Conservation (phyloP, 92 coral and sea anemone species). For the Virgularia gustaviana region DNA sequence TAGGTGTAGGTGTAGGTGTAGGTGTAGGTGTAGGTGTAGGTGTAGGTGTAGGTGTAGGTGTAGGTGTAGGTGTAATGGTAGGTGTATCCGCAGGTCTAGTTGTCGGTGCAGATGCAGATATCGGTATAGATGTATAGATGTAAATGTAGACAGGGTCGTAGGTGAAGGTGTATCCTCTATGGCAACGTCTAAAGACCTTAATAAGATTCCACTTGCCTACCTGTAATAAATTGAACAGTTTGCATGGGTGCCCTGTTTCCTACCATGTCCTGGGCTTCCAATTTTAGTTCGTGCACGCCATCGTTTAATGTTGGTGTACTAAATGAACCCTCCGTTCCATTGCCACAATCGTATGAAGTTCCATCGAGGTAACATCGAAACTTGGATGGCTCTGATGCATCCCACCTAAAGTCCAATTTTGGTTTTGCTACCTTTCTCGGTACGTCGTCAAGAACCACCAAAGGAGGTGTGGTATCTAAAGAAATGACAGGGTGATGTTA, state of each 20-base stretch:
- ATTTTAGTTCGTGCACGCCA: constrained; percentile 30
- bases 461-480: constrained; percentile 17
- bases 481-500: no score
- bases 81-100: neutral
- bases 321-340: constrained; percentile 24
- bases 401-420: constrained; percentile 8
- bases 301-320: constrained; percentile 21
- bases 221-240: constrained; percentile 9
- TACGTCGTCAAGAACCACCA: neutral
- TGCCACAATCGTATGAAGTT: constrained; percentile 7
- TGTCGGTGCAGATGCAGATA: neutral
- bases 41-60: neutral
- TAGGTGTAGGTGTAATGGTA: neutral
- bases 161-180: no score
- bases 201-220: no score
- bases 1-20: neutral
- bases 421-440: constrained; percentile 3
- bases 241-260: constrained; percentile 29
- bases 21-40: neutral
- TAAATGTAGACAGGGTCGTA: neutral
- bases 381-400: constrained; percentile 13
- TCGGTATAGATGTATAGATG: neutral
- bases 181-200: no score
- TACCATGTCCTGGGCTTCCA: constrained; percentile 18
- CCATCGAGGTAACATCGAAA: constrained; percentile 12